Conservation (phyloP, 2,797 vertebrate species). For the Argyrosomus regius region DNA sequence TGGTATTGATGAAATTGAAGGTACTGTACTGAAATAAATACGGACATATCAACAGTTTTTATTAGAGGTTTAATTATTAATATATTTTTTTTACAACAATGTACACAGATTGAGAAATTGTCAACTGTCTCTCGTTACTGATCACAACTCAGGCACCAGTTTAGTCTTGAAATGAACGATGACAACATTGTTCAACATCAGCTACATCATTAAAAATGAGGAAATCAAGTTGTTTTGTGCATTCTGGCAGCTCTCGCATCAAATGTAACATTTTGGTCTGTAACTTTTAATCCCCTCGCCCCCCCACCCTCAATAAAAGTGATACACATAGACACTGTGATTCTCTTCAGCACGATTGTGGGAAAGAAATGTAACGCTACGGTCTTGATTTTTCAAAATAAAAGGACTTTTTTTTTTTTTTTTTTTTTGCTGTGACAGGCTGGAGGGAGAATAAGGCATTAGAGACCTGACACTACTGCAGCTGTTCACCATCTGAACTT, state of each 20-base stretch:
- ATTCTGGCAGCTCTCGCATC: slow-evolving; percentile 39
- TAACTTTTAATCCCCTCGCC: neutral
- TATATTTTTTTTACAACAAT: slow-evolving; percentile 53
- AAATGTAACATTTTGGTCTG: slow-evolving; percentile 49
- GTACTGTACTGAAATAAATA: slow-evolving; percentile 14
- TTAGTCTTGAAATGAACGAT: slow-evolving; percentile 38
- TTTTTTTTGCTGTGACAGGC: slow-evolving; percentile 26
- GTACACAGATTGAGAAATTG: slow-evolving; percentile 57
- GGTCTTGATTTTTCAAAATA: slow-evolving; percentile 37
- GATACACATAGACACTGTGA: slow-evolving; percentile 12
- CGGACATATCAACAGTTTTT: neutral
- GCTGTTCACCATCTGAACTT: slow-evolving; percentile 15
- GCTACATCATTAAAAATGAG: slow-evolving; percentile 55
- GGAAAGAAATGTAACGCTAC: neutral
- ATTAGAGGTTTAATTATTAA: slow-evolving; percentile 58
- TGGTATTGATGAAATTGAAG: too few relatives aligned
- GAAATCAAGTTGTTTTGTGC: slow-evolving; percentile 46
- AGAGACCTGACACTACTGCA: slow-evolving; percentile 36
- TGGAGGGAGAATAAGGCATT: slow-evolving; percentile 63
- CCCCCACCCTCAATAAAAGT: slow-evolving; percentile 34
- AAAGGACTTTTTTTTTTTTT: neutral
- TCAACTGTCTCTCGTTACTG: slow-evolving; percentile 40
- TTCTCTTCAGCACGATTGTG: slow-evolving; percentile 22
- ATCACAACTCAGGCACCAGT: slow-evolving; percentile 55
- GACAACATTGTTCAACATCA: slow-evolving; percentile 32